Conservation (phyloP, 1,140 invertebrate genomes). For the Camponotus floridanus region DNA sequence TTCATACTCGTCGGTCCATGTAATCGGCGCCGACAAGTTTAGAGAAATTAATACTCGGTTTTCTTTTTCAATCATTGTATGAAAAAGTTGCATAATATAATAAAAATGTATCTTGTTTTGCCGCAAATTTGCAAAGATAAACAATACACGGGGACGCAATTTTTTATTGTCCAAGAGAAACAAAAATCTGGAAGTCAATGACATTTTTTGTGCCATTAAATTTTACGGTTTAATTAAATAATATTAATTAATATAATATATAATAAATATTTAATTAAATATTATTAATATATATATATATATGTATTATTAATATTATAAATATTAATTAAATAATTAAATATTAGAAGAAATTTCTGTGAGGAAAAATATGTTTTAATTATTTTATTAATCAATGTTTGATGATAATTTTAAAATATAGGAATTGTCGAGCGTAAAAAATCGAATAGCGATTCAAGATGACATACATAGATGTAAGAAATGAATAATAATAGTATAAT, state of each 20-base stretch:
- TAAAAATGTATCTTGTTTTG: neutral
- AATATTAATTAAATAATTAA: neutral
- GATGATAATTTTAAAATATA: neutral
- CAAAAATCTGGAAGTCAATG: neutral
- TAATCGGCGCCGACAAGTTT: conserved; percentile 4
- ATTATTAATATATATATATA: too few relatives aligned
- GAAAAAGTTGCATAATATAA: neutral
- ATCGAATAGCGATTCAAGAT: too few relatives aligned
- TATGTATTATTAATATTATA: too few relatives aligned
- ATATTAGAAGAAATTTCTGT: neutral
- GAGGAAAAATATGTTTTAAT: neutral
- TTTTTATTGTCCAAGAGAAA: neutral
- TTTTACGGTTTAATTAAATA: neutral
- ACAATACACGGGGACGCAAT: too few relatives aligned
- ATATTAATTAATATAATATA: too few relatives aligned
- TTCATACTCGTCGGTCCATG: neutral
- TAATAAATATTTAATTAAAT: too few relatives aligned
- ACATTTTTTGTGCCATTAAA: neutral
- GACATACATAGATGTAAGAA: too few relatives aligned
- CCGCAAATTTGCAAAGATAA: too few relatives aligned
- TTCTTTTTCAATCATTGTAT: neutral
- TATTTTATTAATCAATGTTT: neutral
- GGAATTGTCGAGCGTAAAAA: too few relatives aligned
- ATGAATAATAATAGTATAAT: too few relatives aligned
- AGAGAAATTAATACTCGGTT: conserved; percentile 25